phyloP scores from a whole-genome alignment of 1,140 invertebrate species.

The Acarapis woodi region DNA sequence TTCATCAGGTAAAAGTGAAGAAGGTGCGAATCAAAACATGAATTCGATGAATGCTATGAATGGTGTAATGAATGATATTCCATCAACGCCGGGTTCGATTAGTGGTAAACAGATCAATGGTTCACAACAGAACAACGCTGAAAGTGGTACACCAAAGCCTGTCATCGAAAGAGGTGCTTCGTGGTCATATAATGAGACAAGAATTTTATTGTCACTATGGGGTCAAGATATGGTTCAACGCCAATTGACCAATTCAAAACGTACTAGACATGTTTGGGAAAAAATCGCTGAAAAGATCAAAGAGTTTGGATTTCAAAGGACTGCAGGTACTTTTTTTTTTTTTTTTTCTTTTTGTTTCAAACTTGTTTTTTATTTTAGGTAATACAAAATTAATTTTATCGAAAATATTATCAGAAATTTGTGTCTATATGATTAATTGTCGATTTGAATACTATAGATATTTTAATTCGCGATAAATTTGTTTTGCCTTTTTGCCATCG shows the following conservation, averaged over 20 bases:
- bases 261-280: slow-evolving; percentile 10
- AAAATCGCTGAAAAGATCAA: slow-evolving; percentile 10
- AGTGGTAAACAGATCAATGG: too few relatives aligned
- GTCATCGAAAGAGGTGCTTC: slow-evolving; percentile 10
- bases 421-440: too few relatives aligned
- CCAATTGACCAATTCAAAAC: slow-evolving; percentile 9
- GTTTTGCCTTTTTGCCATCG: not conserved
- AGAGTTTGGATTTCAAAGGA: slow-evolving; percentile 9
- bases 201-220: slow-evolving; percentile 10
- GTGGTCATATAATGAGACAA: slow-evolving; percentile 10
- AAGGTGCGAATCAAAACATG: too few relatives aligned
- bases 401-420: too few relatives aligned
- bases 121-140: too few relatives aligned
- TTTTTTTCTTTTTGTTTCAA: not conserved
- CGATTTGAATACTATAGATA: too few relatives aligned
- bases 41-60: too few relatives aligned
- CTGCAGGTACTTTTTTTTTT: slow-evolving; percentile 7
- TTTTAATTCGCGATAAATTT: too few relatives aligned
- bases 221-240: slow-evolving; percentile 11
- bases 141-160: not conserved
- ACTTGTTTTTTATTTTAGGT: not conserved
- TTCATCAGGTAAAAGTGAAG: too few relatives aligned
- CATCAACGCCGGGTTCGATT: too few relatives aligned
- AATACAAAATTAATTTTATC: too few relatives aligned
- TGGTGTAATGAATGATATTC: too few relatives aligned